Conservation (phyloP, 2,888 invertebrate genomes). For the Tenthredo mesomela region DNA sequence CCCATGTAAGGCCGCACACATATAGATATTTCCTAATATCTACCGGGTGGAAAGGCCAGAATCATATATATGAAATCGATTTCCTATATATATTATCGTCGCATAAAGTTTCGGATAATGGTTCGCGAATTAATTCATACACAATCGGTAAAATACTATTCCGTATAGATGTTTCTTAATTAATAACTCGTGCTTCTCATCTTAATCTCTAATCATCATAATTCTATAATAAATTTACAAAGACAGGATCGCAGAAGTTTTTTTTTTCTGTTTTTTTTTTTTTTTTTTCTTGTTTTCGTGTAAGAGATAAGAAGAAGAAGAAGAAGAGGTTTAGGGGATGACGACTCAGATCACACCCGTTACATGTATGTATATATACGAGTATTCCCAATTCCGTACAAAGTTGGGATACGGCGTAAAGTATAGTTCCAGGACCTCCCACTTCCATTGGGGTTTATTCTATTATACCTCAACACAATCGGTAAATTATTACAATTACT, state of each 20-base stretch:
- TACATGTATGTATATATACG: background rate
- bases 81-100: background rate
- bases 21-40: background rate
- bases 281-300: background rate
- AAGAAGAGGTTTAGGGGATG: background rate
- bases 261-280: no score
- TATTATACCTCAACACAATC: conserved; percentile 57
- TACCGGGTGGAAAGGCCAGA: conserved; percentile 29
- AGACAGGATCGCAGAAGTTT: no score
- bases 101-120: background rate
- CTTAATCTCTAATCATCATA: no score
- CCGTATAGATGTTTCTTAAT: no score
- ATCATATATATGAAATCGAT: conserved; percentile 29
- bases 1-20: conserved; percentile 11
- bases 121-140: background rate
- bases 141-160: background rate
- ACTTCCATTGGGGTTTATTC: conserved; percentile 35
- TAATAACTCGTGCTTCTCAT: no score
- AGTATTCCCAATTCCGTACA: background rate
- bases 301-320: background rate
- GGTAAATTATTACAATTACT: conserved; percentile 70
- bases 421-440: conserved; percentile 26
- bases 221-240: no score
- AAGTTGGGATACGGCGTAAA: conserved; percentile 10
- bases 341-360: conserved; percentile 45